Base-by-base conservation (phyloP, 1,140 invertebrate species). In the Megalopta genalis region DNA sequence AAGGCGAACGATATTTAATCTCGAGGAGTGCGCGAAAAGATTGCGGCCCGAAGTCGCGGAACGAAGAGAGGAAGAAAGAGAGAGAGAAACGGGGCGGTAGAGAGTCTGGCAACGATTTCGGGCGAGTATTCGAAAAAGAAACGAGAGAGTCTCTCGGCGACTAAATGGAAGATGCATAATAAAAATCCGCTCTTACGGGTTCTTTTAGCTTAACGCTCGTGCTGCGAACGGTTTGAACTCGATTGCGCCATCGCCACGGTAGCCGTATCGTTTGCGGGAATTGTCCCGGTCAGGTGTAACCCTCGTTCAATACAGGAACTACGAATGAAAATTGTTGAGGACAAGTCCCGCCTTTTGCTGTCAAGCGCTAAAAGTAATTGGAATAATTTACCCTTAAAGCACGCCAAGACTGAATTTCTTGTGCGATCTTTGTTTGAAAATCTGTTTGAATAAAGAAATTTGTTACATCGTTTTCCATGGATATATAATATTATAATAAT, bases 1-100 rank as follows among this genome's bases (percentile, higher is more conserved):
- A 71, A 77, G 75, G 75, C 67, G 67, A 77, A 49, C 75, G 46
- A 77, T 77, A 77, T 71, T 63, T 71, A 59, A 67, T 63, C n/a
- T 27, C 42, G 37, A 42, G 60, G 14, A 64, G 10, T 14, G 4
- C 25, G 7, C 6, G 10, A 67, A 18, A 59, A 21, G 32, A 76
- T 46, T 10, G 18, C 18, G 6, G 21, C 8, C 37, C 23, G 42
- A 49, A 2, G 4, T 5, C 16, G 25, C 8, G 23, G 2, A 18
- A 37, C 14, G 18, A 21, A n/a, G 23, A 37, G 49, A 52, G 49
- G 12, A 12, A 52, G 49, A 52, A 14, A 18, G 16, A 6, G 4
- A 21, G 16, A 7, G 49, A 2, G 46, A 7, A 9, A 8, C 10
- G 16, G n/a, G 9, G 18, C 21, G 23, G 23, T 14, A 9, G n/a